Base-by-base conservation (phyloP, 1,140 invertebrate genomes). In the Drosophila fuyamai region DNA sequence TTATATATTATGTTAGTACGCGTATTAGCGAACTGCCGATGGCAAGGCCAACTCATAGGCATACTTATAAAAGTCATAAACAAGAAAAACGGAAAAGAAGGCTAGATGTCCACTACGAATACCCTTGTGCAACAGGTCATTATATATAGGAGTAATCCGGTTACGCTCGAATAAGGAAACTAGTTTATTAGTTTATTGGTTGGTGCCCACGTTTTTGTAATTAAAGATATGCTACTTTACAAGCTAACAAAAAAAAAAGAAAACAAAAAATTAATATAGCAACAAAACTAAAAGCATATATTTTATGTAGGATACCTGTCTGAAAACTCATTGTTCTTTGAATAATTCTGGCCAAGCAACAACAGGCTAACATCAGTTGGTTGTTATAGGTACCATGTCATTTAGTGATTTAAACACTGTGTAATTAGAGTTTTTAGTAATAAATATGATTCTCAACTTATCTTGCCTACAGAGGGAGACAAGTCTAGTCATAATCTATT, bases 1-100 rank as follows among this genome's bases (percentile, higher is more conserved):
- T n/a, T 9, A 12, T 29, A 32, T 10, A n/a, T 5, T 44, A 23
- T 38, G 57, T 38, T 59, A 47, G 43, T 47, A 47, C 32, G 13
- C 1, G 46, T 36, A 50, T 62, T 62, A 67, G 35, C 35, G 16
- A 18, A 36, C 44, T 41, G 58, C 16, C 63, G 44, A 62, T 63
- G 63, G n/a, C 63, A 68, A 68, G 61, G 65, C 61, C 65, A 68
- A 35, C 36, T 66, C 16, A 8, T 10, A 51, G 29, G n/a, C 65
- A 36, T n/a, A 14, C 51, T 35, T 23, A 47, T 23, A 50, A 16
- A 50, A 53, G 38, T 46, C 53, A 54, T 44, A 68, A 68, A 54
- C 59, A 51, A 51, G 36, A 41, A 48, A 66, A 47, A 36, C 41
- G 36, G 0, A 27, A 9, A 14, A 61, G n/a, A 40, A 14, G 27